Evolutionary conservation across 2,113 vertebrate genomes (phyloP).

Genomic region (Gymnobelideus leadbeateri): DNA sequence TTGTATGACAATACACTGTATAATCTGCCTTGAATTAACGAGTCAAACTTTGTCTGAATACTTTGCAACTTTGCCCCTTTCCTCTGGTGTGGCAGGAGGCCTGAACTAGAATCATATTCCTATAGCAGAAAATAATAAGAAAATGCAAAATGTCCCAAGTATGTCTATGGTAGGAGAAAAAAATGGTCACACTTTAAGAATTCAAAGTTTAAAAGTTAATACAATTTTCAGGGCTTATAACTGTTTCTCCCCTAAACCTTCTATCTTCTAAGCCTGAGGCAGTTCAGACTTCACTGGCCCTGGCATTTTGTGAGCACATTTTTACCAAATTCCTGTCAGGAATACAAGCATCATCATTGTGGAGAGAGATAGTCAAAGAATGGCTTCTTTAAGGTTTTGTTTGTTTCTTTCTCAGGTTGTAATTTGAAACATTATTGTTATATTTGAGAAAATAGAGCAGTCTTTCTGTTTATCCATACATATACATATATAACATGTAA

Average conservation of each 20-base stretch:
- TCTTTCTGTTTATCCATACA: conserved; percentile 15
- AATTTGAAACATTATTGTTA: conserved; percentile 45
- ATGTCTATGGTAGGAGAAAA: background rate
- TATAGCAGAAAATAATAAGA: conserved; percentile 18
- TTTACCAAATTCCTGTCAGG: conserved; percentile 24
- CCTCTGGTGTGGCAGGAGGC: background rate
- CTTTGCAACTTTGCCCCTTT: conserved; percentile 11
- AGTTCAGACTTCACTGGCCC: background rate
- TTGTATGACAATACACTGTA: conserved; percentile 1
- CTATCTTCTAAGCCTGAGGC: conserved; percentile 22
- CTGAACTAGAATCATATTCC: background rate
- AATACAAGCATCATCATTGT: conserved; percentile 2
- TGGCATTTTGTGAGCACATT: background rate
- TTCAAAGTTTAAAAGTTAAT: conserved; percentile 29
- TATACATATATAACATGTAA: background rate
- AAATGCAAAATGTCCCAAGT: conserved; percentile 20
- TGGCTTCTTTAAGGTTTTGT: background rate
- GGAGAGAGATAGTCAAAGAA: conserved; percentile 13
- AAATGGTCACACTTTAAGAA: conserved; percentile 32
- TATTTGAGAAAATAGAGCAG: conserved; percentile 27
- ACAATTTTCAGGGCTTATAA: conserved; percentile 20
- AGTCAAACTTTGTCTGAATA: background rate
- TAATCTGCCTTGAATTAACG: conserved; percentile 46
- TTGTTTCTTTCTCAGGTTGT: conserved; percentile 48
- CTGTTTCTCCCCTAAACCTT: conserved; percentile 6